These are phyloP conservation scores for Ophion costatus DNA, from an alignment of 2,888 invertebrate genomes.

Conservation along the genomic window DNA sequence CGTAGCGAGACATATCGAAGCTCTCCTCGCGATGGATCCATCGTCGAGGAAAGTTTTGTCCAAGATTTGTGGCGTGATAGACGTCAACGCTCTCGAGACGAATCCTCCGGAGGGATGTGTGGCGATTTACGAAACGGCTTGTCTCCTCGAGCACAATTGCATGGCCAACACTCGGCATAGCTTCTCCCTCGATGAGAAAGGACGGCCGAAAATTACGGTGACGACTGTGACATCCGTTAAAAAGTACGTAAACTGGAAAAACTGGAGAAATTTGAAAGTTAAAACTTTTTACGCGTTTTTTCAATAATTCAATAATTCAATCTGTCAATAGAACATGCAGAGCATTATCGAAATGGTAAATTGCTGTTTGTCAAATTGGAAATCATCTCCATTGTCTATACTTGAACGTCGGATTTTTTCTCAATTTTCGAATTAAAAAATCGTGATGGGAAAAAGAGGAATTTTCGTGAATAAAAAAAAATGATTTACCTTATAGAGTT, in stretches of 20 bases:
- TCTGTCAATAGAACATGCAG: no score
- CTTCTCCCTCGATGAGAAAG: conserved; percentile 86
- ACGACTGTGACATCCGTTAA: conserved; percentile 88
- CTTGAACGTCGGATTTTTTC: no score
- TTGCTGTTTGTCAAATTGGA: no score
- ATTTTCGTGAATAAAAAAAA: no score
- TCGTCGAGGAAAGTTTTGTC: conserved; percentile 85
- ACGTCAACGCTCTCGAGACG: conserved; percentile 93
- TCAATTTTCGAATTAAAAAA: no score
- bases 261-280: neutral
- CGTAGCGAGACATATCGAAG: conserved; percentile 71
- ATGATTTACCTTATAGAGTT: no score
- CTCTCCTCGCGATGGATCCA: conserved; percentile 72
- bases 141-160: conserved; percentile 93
- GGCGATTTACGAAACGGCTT: conserved; percentile 89
- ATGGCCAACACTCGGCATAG: conserved; percentile 91
- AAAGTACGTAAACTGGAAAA: conserved; percentile 81
- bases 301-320: no score
- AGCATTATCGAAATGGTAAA: no score
- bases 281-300: no score
- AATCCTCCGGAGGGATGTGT: conserved; percentile 89
- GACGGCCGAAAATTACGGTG: conserved; percentile 88
- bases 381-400: no score
- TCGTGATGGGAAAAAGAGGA: no score
- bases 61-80: conserved; percentile 91